Evolutionary conservation across 2,888 invertebrate genomes (phyloP).

Genomic region (Brassicogethes aeneus): DNA sequence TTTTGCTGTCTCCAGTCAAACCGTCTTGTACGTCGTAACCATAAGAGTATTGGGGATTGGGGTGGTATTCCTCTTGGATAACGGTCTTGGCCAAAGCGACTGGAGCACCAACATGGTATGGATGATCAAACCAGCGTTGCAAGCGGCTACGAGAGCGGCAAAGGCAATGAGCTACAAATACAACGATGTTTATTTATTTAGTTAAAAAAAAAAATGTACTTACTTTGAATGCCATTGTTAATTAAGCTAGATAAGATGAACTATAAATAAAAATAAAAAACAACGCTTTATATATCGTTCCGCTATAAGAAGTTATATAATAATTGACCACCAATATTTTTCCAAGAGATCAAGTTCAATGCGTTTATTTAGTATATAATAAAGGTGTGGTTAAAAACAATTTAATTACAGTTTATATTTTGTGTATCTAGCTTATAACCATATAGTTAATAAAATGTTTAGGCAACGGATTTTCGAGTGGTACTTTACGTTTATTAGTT

Average conservation of each 20-base stretch:
- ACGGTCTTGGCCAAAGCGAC: slow-evolving; percentile 15
- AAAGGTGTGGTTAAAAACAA: too few relatives aligned
- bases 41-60: slow-evolving; percentile 46
- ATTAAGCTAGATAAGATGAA: too few relatives aligned
- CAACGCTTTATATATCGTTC: too few relatives aligned
- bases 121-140: slow-evolving; percentile 35
- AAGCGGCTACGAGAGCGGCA: slow-evolving; percentile 24
- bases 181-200: not conserved
- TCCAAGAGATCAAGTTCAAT: too few relatives aligned
- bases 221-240: not conserved
- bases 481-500: too few relatives aligned
- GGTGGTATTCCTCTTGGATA: slow-evolving; percentile 27
- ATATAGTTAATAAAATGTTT: too few relatives aligned
- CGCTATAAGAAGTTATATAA: too few relatives aligned
- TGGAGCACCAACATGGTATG: slow-evolving; percentile 1
- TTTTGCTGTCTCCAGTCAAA: slow-evolving; percentile 49
- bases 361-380: too few relatives aligned
- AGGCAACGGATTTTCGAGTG: too few relatives aligned
- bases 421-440: too few relatives aligned
- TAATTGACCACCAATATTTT: too few relatives aligned
- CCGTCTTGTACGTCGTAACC: slow-evolving; percentile 49
- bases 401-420: too few relatives aligned
- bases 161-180: slow-evolving; percentile 16
- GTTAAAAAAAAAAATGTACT: not conserved
- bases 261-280: slow-evolving; percentile 13